These are phyloP conservation scores for Caenorhabditis sp. DNA, from an alignment of 2,888 invertebrate genomes.

Conservation along the genomic window DNA sequence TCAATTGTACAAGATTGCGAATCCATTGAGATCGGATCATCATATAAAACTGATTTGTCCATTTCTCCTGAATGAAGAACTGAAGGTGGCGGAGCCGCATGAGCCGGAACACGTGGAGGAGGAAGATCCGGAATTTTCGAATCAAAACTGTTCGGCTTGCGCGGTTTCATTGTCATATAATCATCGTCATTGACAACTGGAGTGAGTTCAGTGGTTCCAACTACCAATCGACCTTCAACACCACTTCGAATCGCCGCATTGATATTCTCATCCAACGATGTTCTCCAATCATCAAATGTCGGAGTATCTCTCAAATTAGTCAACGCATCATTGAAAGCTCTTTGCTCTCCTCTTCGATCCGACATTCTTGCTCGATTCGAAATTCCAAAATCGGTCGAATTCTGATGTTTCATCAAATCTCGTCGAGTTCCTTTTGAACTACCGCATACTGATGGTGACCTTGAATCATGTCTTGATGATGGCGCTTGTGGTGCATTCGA, in stretches of 20 bases:
- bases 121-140: not conserved
- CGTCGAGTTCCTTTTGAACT: slow-evolving; percentile 23
- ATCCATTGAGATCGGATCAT: slow-evolving; percentile 37
- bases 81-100: slow-evolving; percentile 22
- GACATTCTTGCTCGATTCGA: slow-evolving; percentile 25
- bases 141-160: slow-evolving; percentile 38
- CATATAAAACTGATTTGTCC: slow-evolving; percentile 30
- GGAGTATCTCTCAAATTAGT: slow-evolving; percentile 14
- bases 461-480: slow-evolving; percentile 17
- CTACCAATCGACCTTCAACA: slow-evolving; percentile 33
- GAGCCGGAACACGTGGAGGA: slow-evolving; percentile 29
- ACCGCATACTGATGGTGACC: slow-evolving; percentile 39
- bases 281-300: slow-evolving; percentile 22
- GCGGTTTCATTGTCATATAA: slow-evolving; percentile 68
- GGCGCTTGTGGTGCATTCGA: slow-evolving; percentile 2
- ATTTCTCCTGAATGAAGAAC: not conserved
- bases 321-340: slow-evolving; percentile 23
- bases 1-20: slow-evolving; percentile 17
- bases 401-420: not conserved
- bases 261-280: slow-evolving; percentile 21
- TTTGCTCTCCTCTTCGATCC: slow-evolving; percentile 21
- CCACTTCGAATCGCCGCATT: slow-evolving; percentile 20
- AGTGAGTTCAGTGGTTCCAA: slow-evolving; percentile 46
- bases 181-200: slow-evolving; percentile 58
- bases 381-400: slow-evolving; percentile 1